Evolutionary conservation across 2,888 invertebrate species (phyloP).

Genomic region (Germaria angustata): DNA sequence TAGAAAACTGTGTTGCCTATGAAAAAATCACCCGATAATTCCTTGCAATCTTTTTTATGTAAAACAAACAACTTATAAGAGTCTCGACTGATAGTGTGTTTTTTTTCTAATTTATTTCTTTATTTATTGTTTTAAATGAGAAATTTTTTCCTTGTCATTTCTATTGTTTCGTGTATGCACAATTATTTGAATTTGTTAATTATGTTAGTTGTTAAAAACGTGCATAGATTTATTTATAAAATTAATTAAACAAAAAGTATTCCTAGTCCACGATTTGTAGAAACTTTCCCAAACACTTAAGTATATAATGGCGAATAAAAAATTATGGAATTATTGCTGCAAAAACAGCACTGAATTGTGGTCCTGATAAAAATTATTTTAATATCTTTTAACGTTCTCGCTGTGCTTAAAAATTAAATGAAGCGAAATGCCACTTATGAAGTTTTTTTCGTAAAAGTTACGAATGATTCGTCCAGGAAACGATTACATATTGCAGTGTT

Average conservation of each 20-base stretch:
- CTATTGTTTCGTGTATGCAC: constrained; percentile 10
- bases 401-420: too few relatives aligned
- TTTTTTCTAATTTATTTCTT: not conserved
- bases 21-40: not conserved
- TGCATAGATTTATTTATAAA: constrained; percentile 46
- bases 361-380: not conserved
- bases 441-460: too few relatives aligned
- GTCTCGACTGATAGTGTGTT: not conserved
- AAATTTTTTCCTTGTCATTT: constrained; percentile 22
- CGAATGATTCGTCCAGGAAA: too few relatives aligned
- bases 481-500: too few relatives aligned
- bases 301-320: constrained; percentile 29
- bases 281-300: constrained; percentile 48
- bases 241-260: constrained; percentile 19
- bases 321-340: not conserved
- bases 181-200: constrained; percentile 57
- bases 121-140: constrained; percentile 9
- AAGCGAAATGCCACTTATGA: too few relatives aligned
- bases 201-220: constrained; percentile 49
- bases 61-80: not conserved
- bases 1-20: too few relatives aligned
- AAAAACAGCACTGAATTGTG: not conserved
- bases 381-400: not conserved
- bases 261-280: constrained; percentile 16
- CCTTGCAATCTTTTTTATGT: not conserved